Conservation (phyloP, 2,113 vertebrate genomes). For the Acanthochromis polyacanthus region DNA sequence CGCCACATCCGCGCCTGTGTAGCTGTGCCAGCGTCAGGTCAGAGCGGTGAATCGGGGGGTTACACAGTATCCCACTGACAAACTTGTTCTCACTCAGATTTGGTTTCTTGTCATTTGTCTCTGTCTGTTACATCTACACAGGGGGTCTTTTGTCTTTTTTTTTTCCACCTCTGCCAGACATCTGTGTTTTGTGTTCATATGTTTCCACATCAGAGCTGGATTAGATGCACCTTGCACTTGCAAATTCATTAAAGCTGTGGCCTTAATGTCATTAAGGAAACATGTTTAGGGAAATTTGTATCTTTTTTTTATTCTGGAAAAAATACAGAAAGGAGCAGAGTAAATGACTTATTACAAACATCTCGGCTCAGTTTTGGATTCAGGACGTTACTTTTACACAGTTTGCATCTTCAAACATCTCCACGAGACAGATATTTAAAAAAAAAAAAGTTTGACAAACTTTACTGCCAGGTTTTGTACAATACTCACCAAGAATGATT, state of each 20-base stretch:
- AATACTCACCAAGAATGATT: too few relatives aligned
- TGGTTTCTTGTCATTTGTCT: slow-evolving; percentile 67
- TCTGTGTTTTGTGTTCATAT: slow-evolving; percentile 39
- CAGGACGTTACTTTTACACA: too few relatives aligned
- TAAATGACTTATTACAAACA: not conserved
- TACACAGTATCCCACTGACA: slow-evolving; percentile 65
- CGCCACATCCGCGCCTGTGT: slow-evolving; percentile 65
- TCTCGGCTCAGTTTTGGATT: not conserved
- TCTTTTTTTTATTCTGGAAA: not conserved
- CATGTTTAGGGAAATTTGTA: not conserved
- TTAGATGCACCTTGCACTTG: not conserved
- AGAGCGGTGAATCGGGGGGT: slow-evolving; percentile 62
- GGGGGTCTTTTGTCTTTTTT: slow-evolving; percentile 55
- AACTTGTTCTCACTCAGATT: slow-evolving; percentile 73
- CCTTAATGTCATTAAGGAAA: not conserved
- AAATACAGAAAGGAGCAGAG: not conserved
- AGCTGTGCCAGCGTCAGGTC: slow-evolving; percentile 72
- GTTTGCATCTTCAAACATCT: too few relatives aligned
- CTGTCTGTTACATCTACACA: slow-evolving; percentile 55
- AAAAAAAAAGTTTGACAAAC: not conserved
- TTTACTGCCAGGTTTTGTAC: too few relatives aligned
- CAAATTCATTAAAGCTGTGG: slow-evolving; percentile 1
- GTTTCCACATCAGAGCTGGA: slow-evolving; percentile 28
- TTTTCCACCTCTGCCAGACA: slow-evolving; percentile 39
- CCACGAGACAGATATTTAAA: too few relatives aligned